Conservation (phyloP, 2,888 invertebrate species). For the Sinelater perroti region DNA sequence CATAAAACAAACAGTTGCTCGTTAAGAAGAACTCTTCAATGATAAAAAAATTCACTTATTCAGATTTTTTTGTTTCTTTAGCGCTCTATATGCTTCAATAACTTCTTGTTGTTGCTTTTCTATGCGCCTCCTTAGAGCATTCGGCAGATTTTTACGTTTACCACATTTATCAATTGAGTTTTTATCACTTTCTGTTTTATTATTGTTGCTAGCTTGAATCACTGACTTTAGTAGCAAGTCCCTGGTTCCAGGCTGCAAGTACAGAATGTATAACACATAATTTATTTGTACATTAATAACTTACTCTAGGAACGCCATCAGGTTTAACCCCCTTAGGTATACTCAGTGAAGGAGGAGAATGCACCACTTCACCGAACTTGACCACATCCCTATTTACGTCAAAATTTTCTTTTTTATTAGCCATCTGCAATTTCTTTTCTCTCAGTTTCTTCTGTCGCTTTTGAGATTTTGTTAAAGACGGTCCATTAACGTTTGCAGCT, state of each 20-base stretch:
- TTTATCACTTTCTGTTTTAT: constrained; percentile 47
- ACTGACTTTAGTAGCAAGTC: constrained; percentile 69
- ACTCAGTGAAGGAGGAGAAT: constrained; percentile 74
- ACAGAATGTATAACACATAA: background rate
- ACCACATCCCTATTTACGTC: constrained; percentile 68
- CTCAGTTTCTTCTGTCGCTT: constrained; percentile 64
- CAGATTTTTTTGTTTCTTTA: constrained; percentile 63
- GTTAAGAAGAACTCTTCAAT: too few species aligned
- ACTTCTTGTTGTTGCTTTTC: constrained; percentile 68
- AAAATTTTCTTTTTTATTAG: constrained; percentile 60
- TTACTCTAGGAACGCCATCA: constrained; percentile 46
- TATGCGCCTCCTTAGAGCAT: constrained; percentile 66
- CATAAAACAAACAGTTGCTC: too few species aligned
- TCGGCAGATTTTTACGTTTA: constrained; percentile 69
- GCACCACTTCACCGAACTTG: constrained; percentile 77
- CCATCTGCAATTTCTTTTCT: constrained; percentile 60
- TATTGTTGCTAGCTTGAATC: constrained; percentile 55
- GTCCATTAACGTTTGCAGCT: constrained; percentile 39
- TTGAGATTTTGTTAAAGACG: constrained; percentile 64
- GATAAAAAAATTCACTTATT: too few species aligned
- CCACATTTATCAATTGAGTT: constrained; percentile 63
- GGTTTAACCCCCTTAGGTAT: constrained; percentile 62
- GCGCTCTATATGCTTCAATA: constrained; percentile 67
- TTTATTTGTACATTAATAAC: constrained; percentile 7
- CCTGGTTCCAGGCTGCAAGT: constrained; percentile 70